Evolutionary conservation across 2,888 invertebrate genomes (phyloP), one percentile per base, ranked within the genome.

Genomic region (Caenorhabditis drosophilae): DNA sequence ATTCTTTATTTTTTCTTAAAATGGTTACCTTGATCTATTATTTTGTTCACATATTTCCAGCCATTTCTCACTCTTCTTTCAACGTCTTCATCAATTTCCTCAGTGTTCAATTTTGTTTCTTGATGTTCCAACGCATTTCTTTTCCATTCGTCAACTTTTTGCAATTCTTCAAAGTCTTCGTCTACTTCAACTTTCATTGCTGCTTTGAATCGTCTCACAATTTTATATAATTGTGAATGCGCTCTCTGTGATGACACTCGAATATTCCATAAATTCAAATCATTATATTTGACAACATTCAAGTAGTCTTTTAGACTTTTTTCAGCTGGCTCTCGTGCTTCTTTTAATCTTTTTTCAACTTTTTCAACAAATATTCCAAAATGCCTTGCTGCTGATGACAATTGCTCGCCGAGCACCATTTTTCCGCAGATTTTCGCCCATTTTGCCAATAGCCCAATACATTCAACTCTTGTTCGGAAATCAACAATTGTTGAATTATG

Each of bases 221-320:
- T 82, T 60, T 85, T 84, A 76, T 85, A 85, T 11, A 87, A 71
- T 18, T 85, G 85, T 16, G 82, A 75, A 67, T 87, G 87, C 3
- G 85, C 85, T 67, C 85, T 85, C 60, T 85, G 83, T 20, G 85
- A 84, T 0, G 92, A 90, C 73, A 91, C 90, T 76, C 91, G 92
- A 53, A 97, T 90, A 31, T 93, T 90, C 89, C 92, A 95, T 84
- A 94, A 93, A 80, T 91, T 96, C 15, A 92, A 89, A 81, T 98
- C 96, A 79, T 90, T 92, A 91, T 96, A 98, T 36, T 92, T 89
- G 49, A 91, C 91, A 53, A 98, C 95, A 85, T 95, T 94, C 0
- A 97, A 91, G 83, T 92, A 93, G 75, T 94, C 94, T 73, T 85
- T 73, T 12, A 98, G 84, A 84, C 93, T 91, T 85, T 92, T 93